These are phyloP conservation scores for Archips crataeganus DNA, from an alignment of 2,888 invertebrate species.

Conservation along the genomic window DNA sequence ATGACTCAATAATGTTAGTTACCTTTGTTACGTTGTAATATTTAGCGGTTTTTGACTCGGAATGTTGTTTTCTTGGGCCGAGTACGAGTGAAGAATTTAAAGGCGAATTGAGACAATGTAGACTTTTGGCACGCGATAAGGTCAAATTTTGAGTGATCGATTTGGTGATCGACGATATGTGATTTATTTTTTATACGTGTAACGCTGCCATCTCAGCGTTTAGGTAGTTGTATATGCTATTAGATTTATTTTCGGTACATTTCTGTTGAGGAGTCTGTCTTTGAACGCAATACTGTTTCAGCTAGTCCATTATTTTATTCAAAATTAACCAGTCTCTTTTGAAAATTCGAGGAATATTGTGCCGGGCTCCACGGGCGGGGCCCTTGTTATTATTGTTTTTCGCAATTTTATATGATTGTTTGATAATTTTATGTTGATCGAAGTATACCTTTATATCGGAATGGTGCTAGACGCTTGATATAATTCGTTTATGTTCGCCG, in stretches of 20 bases:
- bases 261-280: constrained; percentile 67
- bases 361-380: constrained; percentile 65
- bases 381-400: constrained; percentile 65
- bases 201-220: constrained; percentile 77
- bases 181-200: constrained; percentile 77
- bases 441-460: constrained; percentile 80
- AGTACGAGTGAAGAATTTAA: constrained; percentile 48
- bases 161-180: constrained; percentile 66
- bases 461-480: constrained; percentile 84
- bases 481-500: constrained; percentile 71
- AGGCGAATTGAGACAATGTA: constrained; percentile 50
- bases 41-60: constrained; percentile 52
- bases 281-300: constrained; percentile 74
- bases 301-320: constrained; percentile 75
- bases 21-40: constrained; percentile 73
- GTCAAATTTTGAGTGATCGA: constrained; percentile 50
- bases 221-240: constrained; percentile 64
- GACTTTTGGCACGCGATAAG: constrained; percentile 46
- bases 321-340: constrained; percentile 72
- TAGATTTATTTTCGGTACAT: constrained; percentile 64
- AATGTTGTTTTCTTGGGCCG: constrained; percentile 66
- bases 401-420: constrained; percentile 70
- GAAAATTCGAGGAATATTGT: constrained; percentile 52
- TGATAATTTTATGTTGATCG: constrained; percentile 81
- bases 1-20: constrained; percentile 67